Conservation (phyloP, 2,888 invertebrate species). For the Hyposoter didymator region DNA sequence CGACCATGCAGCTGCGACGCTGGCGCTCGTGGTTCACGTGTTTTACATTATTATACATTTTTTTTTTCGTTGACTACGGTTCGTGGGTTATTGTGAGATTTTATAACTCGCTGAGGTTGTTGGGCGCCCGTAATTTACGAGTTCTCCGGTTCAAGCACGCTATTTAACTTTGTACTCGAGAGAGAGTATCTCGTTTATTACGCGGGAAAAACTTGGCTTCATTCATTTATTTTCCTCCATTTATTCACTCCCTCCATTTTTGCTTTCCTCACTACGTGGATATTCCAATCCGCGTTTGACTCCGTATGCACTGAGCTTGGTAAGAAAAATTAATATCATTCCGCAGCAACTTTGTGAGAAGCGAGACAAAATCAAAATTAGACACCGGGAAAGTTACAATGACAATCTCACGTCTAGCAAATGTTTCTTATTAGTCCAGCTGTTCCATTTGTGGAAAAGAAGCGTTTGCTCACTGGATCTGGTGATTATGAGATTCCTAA, state of each 20-base stretch:
- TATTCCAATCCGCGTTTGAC: constrained; percentile 30
- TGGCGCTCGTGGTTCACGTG: neutral
- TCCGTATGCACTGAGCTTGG: neutral
- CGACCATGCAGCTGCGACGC: neutral
- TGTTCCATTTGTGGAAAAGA: neutral
- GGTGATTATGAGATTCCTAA: neutral
- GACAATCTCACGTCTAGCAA: neutral
- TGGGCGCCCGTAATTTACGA: constrained; percentile 45
- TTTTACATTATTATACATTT: constrained; percentile 1
- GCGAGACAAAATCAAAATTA: neutral
- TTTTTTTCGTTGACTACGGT: neutral
- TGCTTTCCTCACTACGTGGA: neutral
- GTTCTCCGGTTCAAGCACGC: constrained; percentile 29
- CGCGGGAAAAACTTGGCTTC: constrained; percentile 45
- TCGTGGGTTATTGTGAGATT: constrained; percentile 46
- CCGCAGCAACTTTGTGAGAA: neutral
- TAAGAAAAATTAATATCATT: constrained; percentile 21
- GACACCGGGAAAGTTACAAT: neutral
- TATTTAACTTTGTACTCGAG: constrained; percentile 48
- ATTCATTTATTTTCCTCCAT: constrained; percentile 25
- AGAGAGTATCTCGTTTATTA: constrained; percentile 59
- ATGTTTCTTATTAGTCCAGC: neutral
- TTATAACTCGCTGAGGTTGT: constrained; percentile 57
- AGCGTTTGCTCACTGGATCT: neutral
- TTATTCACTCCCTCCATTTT: neutral